Base-by-base conservation (phyloP, 2,113 vertebrate species). In the Sakesphorus luctuosus region DNA sequence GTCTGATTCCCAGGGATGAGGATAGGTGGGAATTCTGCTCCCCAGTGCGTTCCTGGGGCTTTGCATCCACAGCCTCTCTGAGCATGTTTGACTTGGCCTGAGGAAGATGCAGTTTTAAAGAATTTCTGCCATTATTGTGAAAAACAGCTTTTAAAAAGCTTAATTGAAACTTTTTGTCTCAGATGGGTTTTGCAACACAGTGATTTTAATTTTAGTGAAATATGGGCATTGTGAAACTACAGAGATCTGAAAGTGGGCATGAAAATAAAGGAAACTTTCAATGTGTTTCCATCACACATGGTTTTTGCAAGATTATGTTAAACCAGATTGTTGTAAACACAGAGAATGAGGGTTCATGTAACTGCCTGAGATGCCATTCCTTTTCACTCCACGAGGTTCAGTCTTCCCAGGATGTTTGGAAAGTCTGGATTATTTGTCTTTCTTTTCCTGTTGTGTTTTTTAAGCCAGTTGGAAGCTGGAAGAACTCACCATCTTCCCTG, bases 201-300 rank as follows among this genome's bases (percentile, higher is more conserved):
- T 0, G 0, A 75, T 92, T 95, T 93, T 83, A 77, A 77, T 95
- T 83, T 73, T 86, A 62, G 36, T 86, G 85, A 92, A 96, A 92
- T 81, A 78, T 1, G 55, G 83, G 24, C 33, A n/a, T 93, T 96
- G 79, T 77, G 89, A 94, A 96, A 94, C 38, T n/a, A 13, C 55
- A 47, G 79, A 92, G 86, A 50, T 96, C 72, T 96, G 86, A 92
- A 86, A 96, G 46, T 25, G 80, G 80, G 91, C 83, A 77, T 62
- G 43, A 55, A 93, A 93, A 94, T 20, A 88, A 94, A 94, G 76
- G 90, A 75, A 73, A 75, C 36, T 81, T 88, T 35, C 56, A 76
- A 71, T 52, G 43, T 58, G 73, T 91, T 86, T 55, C 65, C 66
- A 67, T 93, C 52, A 75, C 49, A 66, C 29, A 15, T 16, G 14